Conservation (phyloP, 2,113 vertebrate genomes). For the Chamaea fasciata region DNA sequence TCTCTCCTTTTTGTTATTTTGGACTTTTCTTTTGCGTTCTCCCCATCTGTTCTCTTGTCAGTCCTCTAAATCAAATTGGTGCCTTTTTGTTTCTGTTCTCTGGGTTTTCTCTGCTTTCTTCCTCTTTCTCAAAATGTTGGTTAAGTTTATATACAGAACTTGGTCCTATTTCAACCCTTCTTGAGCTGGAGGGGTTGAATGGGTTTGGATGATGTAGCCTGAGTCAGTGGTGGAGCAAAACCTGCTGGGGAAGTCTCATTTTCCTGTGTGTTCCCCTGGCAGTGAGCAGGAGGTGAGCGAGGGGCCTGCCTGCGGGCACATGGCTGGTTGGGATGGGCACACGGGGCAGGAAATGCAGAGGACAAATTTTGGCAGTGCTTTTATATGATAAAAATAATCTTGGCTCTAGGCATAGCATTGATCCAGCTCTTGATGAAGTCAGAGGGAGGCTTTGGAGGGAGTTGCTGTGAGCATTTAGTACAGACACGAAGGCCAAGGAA, state of each 20-base stretch:
- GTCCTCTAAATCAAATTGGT: neutral
- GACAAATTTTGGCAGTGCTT: neutral
- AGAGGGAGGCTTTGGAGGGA: neutral
- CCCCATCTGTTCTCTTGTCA: neutral
- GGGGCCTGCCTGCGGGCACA: neutral
- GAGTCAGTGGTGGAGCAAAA: neutral
- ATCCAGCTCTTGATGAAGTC: slow-evolving; percentile 15
- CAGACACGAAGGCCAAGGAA: neutral
- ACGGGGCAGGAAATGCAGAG: neutral
- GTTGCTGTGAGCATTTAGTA: neutral
- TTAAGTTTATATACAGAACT: neutral
- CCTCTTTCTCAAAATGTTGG: neutral
- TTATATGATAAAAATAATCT: slow-evolving; percentile 33
- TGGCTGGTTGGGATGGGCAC: neutral
- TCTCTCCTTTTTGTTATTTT: neutral
- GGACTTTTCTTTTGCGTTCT: neutral
- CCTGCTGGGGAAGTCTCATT: neutral
- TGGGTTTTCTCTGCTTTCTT: neutral
- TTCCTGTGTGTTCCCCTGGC: neutral
- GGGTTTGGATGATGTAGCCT: neutral
- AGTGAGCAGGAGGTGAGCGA: neutral
- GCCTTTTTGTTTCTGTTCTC: neutral
- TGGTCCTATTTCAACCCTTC: neutral
- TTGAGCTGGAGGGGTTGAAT: neutral
- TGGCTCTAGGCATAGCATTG: neutral